Conservation (phyloP, 1,140 invertebrate genomes). For the Diploscapter pachys region DNA sequence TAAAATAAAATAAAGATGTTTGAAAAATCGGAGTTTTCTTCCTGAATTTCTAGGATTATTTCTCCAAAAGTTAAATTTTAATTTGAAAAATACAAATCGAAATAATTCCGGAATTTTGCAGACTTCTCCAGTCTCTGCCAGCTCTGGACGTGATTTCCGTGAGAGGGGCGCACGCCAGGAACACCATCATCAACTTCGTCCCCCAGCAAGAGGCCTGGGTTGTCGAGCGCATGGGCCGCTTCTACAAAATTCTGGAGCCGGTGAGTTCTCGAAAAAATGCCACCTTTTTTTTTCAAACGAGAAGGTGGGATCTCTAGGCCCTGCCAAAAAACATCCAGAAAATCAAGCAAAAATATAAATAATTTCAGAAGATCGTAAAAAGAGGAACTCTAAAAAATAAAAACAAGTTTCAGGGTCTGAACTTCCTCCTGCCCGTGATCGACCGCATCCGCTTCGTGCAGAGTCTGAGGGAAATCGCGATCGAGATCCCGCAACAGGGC, state of each 20-base stretch:
- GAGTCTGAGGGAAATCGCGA: conserved; percentile 96
- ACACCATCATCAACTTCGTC: conserved; percentile 93
- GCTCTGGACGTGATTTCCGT: neutral
- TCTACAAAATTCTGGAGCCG: conserved; percentile 79
- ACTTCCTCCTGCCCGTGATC: conserved; percentile 83
- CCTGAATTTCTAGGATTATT: too few relatives aligned
- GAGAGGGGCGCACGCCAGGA: conserved; percentile 63
- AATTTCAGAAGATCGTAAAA: conserved; percentile 12
- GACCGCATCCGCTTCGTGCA: conserved; percentile 96
- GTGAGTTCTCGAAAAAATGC: conserved; percentile 52
- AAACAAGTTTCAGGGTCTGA: conserved; percentile 71
- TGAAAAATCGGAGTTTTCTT: too few relatives aligned
- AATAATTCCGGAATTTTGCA: too few relatives aligned
- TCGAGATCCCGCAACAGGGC: conserved; percentile 96
- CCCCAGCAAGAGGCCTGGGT: conserved; percentile 99
- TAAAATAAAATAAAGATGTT: too few relatives aligned
- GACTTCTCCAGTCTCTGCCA: too few relatives aligned
- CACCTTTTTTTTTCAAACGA: neutral
- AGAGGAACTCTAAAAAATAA: neutral
- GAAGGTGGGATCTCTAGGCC: neutral
- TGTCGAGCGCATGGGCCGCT: conserved; percentile 87
- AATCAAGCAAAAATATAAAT: neutral
- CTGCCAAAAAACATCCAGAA: neutral
- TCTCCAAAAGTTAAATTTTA: too few relatives aligned
- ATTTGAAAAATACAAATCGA: too few relatives aligned